Percentiles rank a stretch among this genome's conserved stretches.
phyloP scores from a whole-genome alignment of 2,113 vertebrate species.

The Calidris pugnax region DNA sequence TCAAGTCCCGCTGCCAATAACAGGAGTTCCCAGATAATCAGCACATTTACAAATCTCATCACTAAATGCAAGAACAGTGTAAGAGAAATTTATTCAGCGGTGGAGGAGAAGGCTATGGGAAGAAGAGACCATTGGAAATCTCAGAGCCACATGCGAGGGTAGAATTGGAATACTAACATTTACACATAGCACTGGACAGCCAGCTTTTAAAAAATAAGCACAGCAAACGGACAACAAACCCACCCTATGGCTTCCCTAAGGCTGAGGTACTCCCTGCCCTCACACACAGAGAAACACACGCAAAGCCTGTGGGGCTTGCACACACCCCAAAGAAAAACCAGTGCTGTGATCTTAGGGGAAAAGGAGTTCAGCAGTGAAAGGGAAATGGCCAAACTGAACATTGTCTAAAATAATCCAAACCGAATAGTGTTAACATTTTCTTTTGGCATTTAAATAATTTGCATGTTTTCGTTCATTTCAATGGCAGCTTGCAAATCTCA shows the following conservation, averaged over 20 bases:
- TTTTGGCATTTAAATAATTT: not conserved
- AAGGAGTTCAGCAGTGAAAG: not conserved
- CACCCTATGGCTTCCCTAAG: not conserved
- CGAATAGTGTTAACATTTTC: not conserved
- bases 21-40: not conserved
- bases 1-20: accelerated
- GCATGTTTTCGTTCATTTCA: not conserved
- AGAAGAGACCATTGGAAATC: not conserved
- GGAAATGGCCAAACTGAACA: not conserved
- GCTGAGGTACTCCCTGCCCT: not conserved
- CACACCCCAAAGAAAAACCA: not conserved
- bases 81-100: not conserved
- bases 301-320: not conserved
- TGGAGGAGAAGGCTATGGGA: not conserved
- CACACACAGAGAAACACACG: accelerated
- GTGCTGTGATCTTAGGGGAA: not conserved
- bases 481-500: not conserved
- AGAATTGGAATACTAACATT: not conserved
- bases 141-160: not conserved
- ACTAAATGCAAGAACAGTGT: not conserved
- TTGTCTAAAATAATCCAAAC: not conserved
- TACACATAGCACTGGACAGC: accelerated
- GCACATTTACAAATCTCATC: not conserved
- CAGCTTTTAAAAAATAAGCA: not conserved
- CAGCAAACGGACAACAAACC: not conserved